Evolutionary conservation across 2,888 invertebrate species (phyloP), one percentile per base, ranked within the genome.

Genomic region (Limnephilus rhombicus): DNA sequence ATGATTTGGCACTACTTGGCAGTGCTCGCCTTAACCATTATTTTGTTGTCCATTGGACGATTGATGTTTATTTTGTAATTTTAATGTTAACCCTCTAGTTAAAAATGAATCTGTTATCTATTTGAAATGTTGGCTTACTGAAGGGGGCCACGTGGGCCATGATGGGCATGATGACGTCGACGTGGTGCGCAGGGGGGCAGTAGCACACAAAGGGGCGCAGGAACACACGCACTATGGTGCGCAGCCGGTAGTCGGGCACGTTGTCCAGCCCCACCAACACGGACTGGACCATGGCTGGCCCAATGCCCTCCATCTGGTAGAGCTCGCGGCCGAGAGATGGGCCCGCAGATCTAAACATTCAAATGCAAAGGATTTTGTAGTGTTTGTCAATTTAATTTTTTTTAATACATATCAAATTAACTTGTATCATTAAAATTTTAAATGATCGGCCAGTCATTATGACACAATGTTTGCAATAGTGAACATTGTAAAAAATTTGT

Each of bases 201-300:
- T 98, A 98, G 94, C 97, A 97, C 94, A 99, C 97, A 94, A 98
- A 98, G 34, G 98, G 98, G 94, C 98, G 98, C 94, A 99, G 96
- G 94, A 99, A 98, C 80, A 98, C 97, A 87, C 99, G 97, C 94
- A 98, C 97, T 87, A 99, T 97, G 4, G 98, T 98, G 91, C 98
- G 97, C 94, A 99, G 95, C 95, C 98, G 97, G 95, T 98, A 98
- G 95, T 99, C 99, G 81, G 99, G 98, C 94, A 99, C 97, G 93
- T 96, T 96, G 95, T 97, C 95, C 92, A 98, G 96, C 94, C 97
- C 97, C 90, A 97, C 96, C 94, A 98, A 96, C 92, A 98, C 97
- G 91, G 98, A 97, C 94, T 97, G 97, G 2, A 97, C 96, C 89
- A 99, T 96, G 90, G 98, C 98, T 93, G 97, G 96, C 80, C 98